Percentiles rank a stretch among this genome's conserved stretches.
Evolutionary conservation across 2,113 vertebrate genomes (phyloP).

Genomic region (Jacana jacana): DNA sequence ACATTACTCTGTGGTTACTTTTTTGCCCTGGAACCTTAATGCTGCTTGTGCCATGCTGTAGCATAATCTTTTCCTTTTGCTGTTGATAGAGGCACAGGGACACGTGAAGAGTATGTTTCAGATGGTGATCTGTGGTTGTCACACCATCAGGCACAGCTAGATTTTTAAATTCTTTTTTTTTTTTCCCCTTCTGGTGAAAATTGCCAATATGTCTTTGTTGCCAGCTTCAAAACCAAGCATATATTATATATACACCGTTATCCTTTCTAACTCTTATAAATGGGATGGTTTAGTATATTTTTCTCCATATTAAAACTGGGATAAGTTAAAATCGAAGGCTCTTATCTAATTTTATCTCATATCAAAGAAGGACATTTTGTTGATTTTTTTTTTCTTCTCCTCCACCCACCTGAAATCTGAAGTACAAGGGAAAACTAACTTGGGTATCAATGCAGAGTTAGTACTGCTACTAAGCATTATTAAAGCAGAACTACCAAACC

Average conservation of each 20-base stretch:
- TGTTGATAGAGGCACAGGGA: background rate
- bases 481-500: slow-evolving; percentile 23
- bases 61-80: background rate
- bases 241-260: background rate
- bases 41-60: background rate
- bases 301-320: background rate
- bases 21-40: background rate
- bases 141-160: background rate
- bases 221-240: background rate
- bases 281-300: background rate
- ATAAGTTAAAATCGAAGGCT: background rate
- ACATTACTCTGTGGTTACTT: background rate
- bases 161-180: background rate
- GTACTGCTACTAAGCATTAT: slow-evolving; percentile 4
- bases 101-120: background rate
- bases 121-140: background rate
- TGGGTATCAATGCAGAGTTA: background rate
- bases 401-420: background rate
- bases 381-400: background rate
- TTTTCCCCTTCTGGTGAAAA: background rate
- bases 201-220: background rate
- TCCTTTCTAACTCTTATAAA: background rate
- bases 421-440: background rate
- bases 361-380: background rate
- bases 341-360: background rate